These are phyloP conservation scores for Zeugodacus cucurbitae DNA, from an alignment of 1,140 invertebrate genomes.

Conservation along the genomic window DNA sequence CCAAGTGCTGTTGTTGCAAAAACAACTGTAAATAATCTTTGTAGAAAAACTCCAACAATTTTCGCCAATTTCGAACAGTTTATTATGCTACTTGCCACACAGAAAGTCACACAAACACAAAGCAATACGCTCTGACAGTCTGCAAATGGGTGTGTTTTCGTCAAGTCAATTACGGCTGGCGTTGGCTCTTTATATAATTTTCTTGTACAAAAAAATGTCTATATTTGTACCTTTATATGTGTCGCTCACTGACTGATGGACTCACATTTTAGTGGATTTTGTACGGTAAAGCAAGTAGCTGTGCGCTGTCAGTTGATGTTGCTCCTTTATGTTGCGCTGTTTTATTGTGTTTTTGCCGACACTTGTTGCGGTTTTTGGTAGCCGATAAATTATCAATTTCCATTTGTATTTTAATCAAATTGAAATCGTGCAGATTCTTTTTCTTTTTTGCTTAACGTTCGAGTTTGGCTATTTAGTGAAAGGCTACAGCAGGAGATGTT, in stretches of 20 bases:
- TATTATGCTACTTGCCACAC: background rate
- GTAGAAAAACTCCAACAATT: background rate
- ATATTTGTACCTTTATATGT: too few species aligned
- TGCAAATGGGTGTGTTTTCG: conserved; percentile 25
- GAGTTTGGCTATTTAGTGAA: background rate
- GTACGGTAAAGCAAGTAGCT: too few species aligned
- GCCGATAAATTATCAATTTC: conserved; percentile 40
- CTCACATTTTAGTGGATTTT: background rate
- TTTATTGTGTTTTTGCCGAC: background rate
- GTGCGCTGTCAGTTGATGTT: background rate
- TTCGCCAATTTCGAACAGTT: background rate
- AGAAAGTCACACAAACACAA: background rate
- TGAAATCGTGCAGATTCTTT: conserved; percentile 27
- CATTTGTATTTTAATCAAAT: conserved; percentile 40
- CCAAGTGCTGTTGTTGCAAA: background rate
- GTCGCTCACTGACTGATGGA: too few species aligned
- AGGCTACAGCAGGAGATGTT: background rate
- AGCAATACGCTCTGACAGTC: background rate
- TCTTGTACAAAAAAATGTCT: too few species aligned
- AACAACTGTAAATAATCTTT: background rate
- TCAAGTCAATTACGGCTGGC: conserved; percentile 22
- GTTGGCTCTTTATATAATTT: background rate
- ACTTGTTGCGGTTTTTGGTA: background rate
- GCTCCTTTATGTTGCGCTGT: background rate
- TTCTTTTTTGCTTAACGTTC: background rate